Base-by-base conservation (phyloP, 2,888 invertebrate genomes). In the Thereva nobilitata region DNA sequence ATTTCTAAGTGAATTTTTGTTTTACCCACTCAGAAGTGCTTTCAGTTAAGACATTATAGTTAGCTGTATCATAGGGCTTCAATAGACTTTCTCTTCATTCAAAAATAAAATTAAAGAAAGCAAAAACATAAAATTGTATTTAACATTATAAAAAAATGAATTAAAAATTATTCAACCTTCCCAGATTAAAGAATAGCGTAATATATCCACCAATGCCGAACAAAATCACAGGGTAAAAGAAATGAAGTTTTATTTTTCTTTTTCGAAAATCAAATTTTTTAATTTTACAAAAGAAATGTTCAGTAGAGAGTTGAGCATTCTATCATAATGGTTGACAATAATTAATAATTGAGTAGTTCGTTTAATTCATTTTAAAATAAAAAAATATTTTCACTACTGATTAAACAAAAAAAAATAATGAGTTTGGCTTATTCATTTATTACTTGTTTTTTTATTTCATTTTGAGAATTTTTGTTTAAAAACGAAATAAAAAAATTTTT, bases 151-250 rank as follows among this genome's bases (percentile, higher is more conserved):
- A 61, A 23, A n/a, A 40, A 64, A 64, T 37, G 44, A 53, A 69
- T 69, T 47, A 47, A 23, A 23, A 54, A 54, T 47, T 53, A 44
- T 54, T 67, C 38, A 59, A 67, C 49, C 42, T 66, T 56, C 66
- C 23, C 50, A 70, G 70, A 72, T 75, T 71, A 74, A 76, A 77
- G 78, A 77, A 76, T 67, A 68, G 67, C 55, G 52, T 75, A 73
- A 78, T 79, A 76, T 75, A 77, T 77, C 81, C 78, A 73, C 78
- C 78, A 75, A 73, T 80, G 78, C 81, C 81, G 78, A 75, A 80
- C 74, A 81, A 81, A 78, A 78, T 81, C 76, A 77, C 81, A 77
- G 77, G 81, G 81, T 81, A 81, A 81, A 77, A 64, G 70, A 69
- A 50, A 50, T 49, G 38, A 41, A 37, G 45, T 47, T 61, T 35